phyloP scores from a whole-genome alignment of 2,888 invertebrate genomes.

The Drosophila monieri region DNA sequence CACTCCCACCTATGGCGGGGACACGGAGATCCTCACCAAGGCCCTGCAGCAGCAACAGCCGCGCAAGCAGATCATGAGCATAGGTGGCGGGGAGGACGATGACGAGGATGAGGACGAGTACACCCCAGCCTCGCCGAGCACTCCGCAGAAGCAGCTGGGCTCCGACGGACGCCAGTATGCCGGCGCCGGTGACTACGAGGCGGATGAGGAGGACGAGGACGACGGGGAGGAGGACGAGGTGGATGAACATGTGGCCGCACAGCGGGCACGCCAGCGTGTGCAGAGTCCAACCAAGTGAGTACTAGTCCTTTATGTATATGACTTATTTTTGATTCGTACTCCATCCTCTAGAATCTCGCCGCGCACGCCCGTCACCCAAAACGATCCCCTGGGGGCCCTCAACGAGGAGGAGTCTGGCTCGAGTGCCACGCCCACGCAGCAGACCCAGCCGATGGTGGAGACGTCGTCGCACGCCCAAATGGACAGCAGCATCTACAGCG shows the following conservation, averaged over 20 bases:
- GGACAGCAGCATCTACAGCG: conserved; percentile 85
- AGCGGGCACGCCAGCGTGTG: conserved; percentile 55
- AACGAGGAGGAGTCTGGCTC: conserved; percentile 81
- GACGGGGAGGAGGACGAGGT: conserved; percentile 51
- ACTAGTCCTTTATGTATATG: too few relatives aligned
- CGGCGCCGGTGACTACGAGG: conserved; percentile 61
- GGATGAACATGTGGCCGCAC: conserved; percentile 49
- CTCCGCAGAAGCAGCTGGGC: conserved; percentile 45
- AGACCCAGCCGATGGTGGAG: conserved; percentile 19
- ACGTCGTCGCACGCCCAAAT: conserved; percentile 36
- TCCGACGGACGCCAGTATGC: conserved; percentile 45
- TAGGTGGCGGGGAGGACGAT: conserved; percentile 65
- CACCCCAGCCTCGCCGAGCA: conserved; percentile 25
- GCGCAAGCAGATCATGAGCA: conserved; percentile 79
- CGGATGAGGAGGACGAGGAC: conserved; percentile 54
- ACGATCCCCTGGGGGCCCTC: conserved; percentile 95
- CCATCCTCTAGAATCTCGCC: conserved; percentile 86
- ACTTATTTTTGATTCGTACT: too few relatives aligned
- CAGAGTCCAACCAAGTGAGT: conserved; percentile 84
- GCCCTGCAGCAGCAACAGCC: conserved; percentile 53
- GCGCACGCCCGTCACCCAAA: conserved; percentile 94
- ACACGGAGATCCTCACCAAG: conserved; percentile 90
- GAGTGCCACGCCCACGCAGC: conserved; percentile 35
- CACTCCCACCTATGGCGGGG: conserved; percentile 90
- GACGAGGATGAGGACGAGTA: conserved; percentile 52